A percentile compares a stretch with the other conserved stretches of the same genome.
phyloP scores from a whole-genome alignment of 2,113 vertebrate genomes.

The Butorides virescens region DNA sequence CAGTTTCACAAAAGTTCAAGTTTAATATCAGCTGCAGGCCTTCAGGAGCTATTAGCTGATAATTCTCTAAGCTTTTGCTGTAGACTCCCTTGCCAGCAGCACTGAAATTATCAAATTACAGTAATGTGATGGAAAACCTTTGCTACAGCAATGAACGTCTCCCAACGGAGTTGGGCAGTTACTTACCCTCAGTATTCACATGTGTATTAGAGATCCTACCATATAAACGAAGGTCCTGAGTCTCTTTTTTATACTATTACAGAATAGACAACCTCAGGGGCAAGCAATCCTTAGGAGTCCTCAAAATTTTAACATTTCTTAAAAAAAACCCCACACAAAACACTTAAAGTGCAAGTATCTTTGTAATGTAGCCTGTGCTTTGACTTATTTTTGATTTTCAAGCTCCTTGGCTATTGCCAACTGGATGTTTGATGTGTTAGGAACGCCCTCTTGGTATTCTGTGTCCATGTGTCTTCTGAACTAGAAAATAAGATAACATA shows the following conservation, averaged over 20 bases:
- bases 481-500: not conserved
- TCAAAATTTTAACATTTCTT: not conserved
- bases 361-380: not conserved
- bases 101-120: conserved; percentile 50
- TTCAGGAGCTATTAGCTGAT: conserved; percentile 47
- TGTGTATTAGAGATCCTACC: not conserved
- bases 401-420: not conserved
- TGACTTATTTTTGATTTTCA: not conserved
- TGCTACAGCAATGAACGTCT: conserved; percentile 21
- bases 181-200: not conserved
- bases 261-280: not conserved
- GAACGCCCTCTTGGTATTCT: not conserved
- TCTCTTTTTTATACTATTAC: not conserved
- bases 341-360: not conserved
- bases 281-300: not conserved
- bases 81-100: not conserved
- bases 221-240: not conserved
- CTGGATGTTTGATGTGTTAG: not conserved
- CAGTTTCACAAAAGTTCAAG: not conserved
- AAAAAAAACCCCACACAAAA: not conserved
- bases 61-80: conserved; percentile 45
- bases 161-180: not conserved
- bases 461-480: not conserved
- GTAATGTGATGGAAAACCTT: conserved; percentile 22
- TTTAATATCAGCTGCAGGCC: conserved; percentile 42